Evolutionary conservation across 2,797 vertebrate genomes (phyloP), one percentile per base, ranked within the genome.

Genomic region (Prunella strophiata): DNA sequence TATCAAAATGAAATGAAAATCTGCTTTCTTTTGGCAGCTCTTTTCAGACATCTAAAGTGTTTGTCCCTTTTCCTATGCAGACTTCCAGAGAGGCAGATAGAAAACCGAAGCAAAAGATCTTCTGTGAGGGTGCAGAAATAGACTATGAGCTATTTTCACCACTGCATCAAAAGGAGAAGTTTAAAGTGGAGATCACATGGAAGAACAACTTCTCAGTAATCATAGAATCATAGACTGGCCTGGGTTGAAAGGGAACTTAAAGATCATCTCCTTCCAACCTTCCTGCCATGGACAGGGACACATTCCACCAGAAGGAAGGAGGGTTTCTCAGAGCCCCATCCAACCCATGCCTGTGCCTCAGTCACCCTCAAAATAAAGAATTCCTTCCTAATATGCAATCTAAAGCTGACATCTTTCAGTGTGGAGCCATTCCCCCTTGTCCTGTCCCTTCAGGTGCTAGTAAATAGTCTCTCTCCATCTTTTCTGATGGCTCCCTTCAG

Each of bases 1-100:
- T 83, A 63, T 29, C 40, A 92, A 67, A 96, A 80, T 62, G 12
- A 89, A 96, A 80, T 63, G 16, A 67, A 94, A 94, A 70, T 90
- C 62, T 73, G 19, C 48, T 94, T 94, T 89, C 30, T 70, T 89
- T 27, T 25, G 12, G 43, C 62, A 93, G 29, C 16, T 87, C 11
- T 55, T 93, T 90, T 72, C 19, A 63, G 50, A 26, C 23, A 7
- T 67, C 19, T 55, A 18, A 66, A 75, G 51, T 47, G 36, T 42
- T 78, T 89, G 4, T 52, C 11, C 18, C 27, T 82, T 91, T 86
- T 68, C 42, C n/a, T 72, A 11, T 26, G n/a, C 23, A 77, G 47
- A 52, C 18, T 85, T 71, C 26, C 43, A 70, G 12, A 68, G 38
- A 75, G 12, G 7, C 12, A 88, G 19, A 43, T 2, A 77, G 52